These are phyloP conservation scores for Botia almorhae DNA, from an alignment of 2,797 vertebrate genomes.

Conservation along the genomic window DNA sequence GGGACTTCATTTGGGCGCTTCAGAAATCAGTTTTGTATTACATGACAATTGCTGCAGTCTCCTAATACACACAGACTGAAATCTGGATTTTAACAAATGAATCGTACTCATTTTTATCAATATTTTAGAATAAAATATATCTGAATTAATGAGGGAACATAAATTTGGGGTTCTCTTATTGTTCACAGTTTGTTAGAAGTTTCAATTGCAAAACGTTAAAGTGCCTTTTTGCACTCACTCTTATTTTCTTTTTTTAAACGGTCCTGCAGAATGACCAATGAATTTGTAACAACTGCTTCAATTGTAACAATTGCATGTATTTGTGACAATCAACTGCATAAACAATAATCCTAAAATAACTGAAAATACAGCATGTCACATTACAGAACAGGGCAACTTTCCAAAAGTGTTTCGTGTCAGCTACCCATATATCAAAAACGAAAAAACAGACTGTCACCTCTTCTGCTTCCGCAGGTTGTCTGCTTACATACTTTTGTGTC, in stretches of 20 bases:
- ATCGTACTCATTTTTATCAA: too few species aligned
- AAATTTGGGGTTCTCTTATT: too few species aligned
- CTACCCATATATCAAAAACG: neutral
- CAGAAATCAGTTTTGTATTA: neutral
- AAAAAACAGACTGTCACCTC: neutral
- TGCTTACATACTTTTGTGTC: conserved; percentile 2
- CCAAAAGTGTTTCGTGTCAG: neutral
- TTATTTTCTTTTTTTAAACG: too few species aligned
- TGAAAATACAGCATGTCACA: neutral
- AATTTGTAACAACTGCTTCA: neutral
- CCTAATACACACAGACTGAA: neutral
- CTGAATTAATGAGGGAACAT: too few species aligned
- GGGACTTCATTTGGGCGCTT: neutral
- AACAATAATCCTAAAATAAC: neutral
- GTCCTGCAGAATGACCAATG: too few species aligned
- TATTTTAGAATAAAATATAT: too few species aligned
- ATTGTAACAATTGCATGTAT: too few species aligned
- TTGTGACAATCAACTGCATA: too few species aligned
- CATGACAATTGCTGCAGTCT: neutral
- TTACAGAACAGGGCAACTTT: neutral
- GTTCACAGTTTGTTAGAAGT: too few species aligned
- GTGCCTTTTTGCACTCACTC: too few species aligned
- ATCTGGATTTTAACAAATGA: neutral
- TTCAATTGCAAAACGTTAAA: too few species aligned
- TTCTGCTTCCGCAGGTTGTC: neutral